Percentiles rank a stretch among this genome's conserved stretches.
Conservation (phyloP, 37 sponge, comb jelly and placozoan species). For the Haliclona indistincta region DNA sequence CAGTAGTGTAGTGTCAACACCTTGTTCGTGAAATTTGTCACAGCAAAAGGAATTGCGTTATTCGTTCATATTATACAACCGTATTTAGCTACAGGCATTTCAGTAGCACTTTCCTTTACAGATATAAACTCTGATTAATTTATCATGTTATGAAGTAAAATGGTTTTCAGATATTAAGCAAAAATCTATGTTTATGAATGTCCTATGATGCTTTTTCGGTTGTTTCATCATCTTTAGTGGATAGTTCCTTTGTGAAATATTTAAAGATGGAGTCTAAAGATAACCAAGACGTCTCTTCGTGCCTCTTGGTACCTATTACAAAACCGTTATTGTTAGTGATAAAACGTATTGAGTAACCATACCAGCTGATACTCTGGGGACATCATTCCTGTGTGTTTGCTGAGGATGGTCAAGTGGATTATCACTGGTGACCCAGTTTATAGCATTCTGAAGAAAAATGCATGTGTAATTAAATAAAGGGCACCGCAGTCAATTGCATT, state of each 20-base stretch:
- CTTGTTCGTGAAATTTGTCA: no score
- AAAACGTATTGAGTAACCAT: neutral
- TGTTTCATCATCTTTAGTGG: no score
- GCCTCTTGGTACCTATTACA: slow-evolving; percentile 59
- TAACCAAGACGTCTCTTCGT: slow-evolving; percentile 77
- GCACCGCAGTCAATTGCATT: neutral
- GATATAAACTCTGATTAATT: no score
- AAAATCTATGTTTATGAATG: no score
- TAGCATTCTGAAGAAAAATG: slow-evolving; percentile 32
- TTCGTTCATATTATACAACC: no score
- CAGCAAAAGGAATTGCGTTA: no score
- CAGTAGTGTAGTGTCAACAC: no score
- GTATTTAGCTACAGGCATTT: no score
- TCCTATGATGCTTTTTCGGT: no score
- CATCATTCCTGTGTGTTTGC: slow-evolving; percentile 2
- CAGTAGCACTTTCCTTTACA: no score
- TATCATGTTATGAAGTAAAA: no score
- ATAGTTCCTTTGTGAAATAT: slow-evolving; percentile 27
- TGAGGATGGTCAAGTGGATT: slow-evolving; percentile 16
- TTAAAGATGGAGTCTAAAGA: slow-evolving; percentile 70
- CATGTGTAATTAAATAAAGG: neutral
- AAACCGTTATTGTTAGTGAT: neutral
- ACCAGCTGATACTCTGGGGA: slow-evolving; percentile 69
- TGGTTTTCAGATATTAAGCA: no score
- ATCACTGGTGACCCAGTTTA: slow-evolving; percentile 66